Base-by-base conservation (phyloP, 2,113 vertebrate genomes). In the Ursus arctos region DNA sequence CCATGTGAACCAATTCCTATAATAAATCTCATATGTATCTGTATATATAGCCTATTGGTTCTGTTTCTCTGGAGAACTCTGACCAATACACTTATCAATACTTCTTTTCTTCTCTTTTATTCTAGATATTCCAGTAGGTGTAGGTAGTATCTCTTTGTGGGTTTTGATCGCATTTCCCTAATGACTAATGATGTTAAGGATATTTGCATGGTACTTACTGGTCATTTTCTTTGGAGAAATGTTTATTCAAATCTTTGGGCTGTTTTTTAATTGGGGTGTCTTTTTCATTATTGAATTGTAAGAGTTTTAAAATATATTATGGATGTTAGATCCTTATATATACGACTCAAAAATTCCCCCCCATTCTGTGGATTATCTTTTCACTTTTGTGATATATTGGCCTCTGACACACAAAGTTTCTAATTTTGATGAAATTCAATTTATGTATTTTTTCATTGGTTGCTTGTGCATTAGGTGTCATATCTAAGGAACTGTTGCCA, bases 141-240 rank as follows among this genome's bases (percentile, higher is more conserved):
- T 51, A 33, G 74, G 10, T 61, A 76, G 19, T 84, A 89, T 49
- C 80, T 71, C 12, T 55, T 14, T 57, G 47, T 49, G 22, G 9
- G 61, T 69, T 95, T 67, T 74, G 55, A 89, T 81, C 67, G 85
- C 28, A 86, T 71, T 95, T 91, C 21, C 11, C 82, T 77, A 59
- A 8, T 47, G 15, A 69, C 19, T 86, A 86, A 93, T 18, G n/a
- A 40, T 51, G 36, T 51, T 69, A 28, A 43, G 4, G 36, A 72
- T 76, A 33, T 74, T 92, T 92, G 80, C 71, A 49, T 63, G 26
- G 36, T 82, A 80, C 92, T 67, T 53, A 90, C 10, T 89, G 61
- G 47, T 26, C 24, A 72, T 67, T 72, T 91, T 87, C 65, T 90
- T 55, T 82, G 43, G 79, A 94, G 33, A 91, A 87, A 83, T 93